phyloP scores from a whole-genome alignment of 1,140 invertebrate genomes.

The Tetramorium alpestre region DNA sequence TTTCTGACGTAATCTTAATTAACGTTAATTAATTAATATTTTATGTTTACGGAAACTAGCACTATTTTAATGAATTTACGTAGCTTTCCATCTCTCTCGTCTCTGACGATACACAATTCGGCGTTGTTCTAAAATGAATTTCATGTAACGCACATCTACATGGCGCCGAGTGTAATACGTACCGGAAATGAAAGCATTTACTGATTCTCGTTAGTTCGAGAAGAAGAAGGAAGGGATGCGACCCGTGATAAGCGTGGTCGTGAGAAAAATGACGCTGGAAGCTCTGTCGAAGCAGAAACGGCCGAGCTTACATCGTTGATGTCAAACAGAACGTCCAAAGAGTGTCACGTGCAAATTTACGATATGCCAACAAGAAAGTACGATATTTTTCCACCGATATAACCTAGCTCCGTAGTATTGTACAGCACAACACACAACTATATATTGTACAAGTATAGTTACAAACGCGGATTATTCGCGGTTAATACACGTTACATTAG shows the following conservation, averaged over 20 bases:
- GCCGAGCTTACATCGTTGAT: conserved; percentile 59
- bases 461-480: conserved; percentile 25
- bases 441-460: conserved; percentile 58
- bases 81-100: not conserved
- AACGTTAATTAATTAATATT: not conserved
- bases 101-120: not conserved
- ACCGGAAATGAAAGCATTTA: not conserved
- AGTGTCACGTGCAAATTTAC: conserved; percentile 71
- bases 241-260: not conserved
- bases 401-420: conserved; percentile 67
- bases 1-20: not conserved
- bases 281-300: not conserved
- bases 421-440: conserved; percentile 8
- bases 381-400: conserved; percentile 79
- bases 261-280: not conserved
- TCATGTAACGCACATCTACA: not conserved
- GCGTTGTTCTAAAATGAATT: not conserved
- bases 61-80: not conserved
- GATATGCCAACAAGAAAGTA: conserved; percentile 77
- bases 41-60: not conserved
- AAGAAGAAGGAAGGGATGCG: not conserved
- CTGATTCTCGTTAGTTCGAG: not conserved
- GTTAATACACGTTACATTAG: conserved; percentile 59
- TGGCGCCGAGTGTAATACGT: not conserved
- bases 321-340: conserved; percentile 74